phyloP scores from a whole-genome alignment of 2,888 invertebrate species.

The Eugnorisma glareosa region DNA sequence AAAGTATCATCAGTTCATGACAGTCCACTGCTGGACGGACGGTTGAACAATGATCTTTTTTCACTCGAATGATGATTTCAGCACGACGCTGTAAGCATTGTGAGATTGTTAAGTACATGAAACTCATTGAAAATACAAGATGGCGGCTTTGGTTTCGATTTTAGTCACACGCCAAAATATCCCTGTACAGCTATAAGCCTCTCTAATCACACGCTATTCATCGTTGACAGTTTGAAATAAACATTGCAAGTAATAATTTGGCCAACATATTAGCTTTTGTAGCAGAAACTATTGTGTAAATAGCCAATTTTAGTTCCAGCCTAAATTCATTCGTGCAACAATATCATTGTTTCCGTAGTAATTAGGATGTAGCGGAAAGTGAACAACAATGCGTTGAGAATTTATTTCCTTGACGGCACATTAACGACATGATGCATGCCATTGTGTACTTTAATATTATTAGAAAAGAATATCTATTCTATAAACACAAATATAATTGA shows the following conservation, averaged over 20 bases:
- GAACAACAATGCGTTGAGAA: slow-evolving; percentile 24
- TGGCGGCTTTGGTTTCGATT: neutral
- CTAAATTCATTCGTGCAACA: slow-evolving; percentile 21
- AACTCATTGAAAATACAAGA: neutral
- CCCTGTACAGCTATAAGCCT: neutral
- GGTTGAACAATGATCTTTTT: neutral
- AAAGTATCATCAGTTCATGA: neutral
- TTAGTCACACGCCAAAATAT: neutral
- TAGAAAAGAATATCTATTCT: neutral
- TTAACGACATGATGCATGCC: neutral
- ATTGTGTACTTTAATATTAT: slow-evolving; percentile 11
- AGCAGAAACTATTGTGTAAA: slow-evolving; percentile 12
- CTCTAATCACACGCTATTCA: neutral
- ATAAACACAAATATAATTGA: neutral
- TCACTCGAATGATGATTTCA: neutral
- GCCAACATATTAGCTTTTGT: neutral
- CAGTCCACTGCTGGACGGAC: neutral
- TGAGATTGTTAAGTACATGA: neutral
- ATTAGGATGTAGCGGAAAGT: slow-evolving; percentile 25
- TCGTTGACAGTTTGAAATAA: neutral
- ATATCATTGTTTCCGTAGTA: slow-evolving; percentile 35
- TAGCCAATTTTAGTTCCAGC: slow-evolving; percentile 4
- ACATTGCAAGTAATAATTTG: neutral
- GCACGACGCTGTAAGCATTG: neutral
- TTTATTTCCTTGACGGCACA: slow-evolving; percentile 34